phyloP scores from a whole-genome alignment of 2,888 invertebrate genomes.

The Cordilura impudica region DNA sequence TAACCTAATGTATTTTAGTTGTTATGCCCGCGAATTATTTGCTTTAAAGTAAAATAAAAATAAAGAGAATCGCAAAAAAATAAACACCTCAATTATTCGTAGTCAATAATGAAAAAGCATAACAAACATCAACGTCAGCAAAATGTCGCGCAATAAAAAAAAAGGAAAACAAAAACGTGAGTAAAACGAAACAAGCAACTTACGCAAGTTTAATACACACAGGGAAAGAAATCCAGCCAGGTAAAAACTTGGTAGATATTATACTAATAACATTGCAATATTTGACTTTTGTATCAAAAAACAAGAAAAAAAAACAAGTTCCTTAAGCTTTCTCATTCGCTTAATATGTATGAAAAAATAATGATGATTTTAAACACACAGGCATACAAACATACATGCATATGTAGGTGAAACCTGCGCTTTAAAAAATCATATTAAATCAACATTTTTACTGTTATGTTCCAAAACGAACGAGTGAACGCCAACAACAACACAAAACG shows the following conservation, averaged over 20 bases:
- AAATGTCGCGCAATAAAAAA: slow-evolving; percentile 9
- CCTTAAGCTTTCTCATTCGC: slow-evolving; percentile 24
- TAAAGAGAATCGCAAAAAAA: slow-evolving; percentile 1
- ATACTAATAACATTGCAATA: too few relatives aligned
- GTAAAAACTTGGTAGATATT: neutral
- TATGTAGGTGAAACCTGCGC: slow-evolving; percentile 64
- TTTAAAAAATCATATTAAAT: slow-evolving; percentile 7
- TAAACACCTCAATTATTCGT: neutral
- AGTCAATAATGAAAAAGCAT: neutral
- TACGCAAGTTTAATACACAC: neutral
- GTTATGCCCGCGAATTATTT: slow-evolving; percentile 22
- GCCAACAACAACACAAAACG: neutral
- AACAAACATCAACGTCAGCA: slow-evolving; percentile 17
- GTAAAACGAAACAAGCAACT: slow-evolving; percentile 18
- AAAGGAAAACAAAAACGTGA: neutral
- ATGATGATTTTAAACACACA: neutral
- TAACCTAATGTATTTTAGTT: slow-evolving; percentile 69
- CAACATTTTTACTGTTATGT: slow-evolving; percentile 8
- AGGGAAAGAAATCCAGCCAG: neutral
- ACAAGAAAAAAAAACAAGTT: slow-evolving; percentile 20
- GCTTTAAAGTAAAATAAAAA: slow-evolving; percentile 2
- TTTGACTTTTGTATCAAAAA: neutral
- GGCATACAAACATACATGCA: neutral
- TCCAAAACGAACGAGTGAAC: slow-evolving; percentile 26
- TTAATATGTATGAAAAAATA: neutral